Evolutionary conservation across 2,797 vertebrate genomes (phyloP).

Genomic region (Pteronotus mesoamericanus): DNA sequence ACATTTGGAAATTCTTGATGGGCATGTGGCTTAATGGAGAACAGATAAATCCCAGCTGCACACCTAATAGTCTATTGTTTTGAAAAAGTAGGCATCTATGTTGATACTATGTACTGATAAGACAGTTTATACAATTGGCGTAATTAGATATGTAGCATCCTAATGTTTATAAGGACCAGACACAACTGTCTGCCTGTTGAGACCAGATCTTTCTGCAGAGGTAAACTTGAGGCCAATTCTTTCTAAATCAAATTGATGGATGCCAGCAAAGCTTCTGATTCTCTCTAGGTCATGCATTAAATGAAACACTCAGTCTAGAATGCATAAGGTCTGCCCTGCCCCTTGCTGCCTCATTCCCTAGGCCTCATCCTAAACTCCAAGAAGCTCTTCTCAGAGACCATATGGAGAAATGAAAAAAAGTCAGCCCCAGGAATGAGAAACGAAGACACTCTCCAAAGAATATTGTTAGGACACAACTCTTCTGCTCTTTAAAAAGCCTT

Average conservation of each 20-base stretch:
- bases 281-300: neutral
- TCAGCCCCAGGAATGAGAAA: neutral
- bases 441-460: neutral
- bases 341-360: neutral
- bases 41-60: slow-evolving; percentile 17
- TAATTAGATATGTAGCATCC: neutral
- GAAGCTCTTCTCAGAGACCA: neutral
- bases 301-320: neutral
- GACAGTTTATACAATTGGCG: neutral
- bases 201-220: neutral
- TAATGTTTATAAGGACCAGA: neutral
- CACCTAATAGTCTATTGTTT: slow-evolving; percentile 12
- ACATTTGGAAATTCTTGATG: slow-evolving; percentile 25
- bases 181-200: neutral
- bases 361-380: neutral
- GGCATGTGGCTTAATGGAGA: neutral
- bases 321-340: neutral
- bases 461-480: neutral
- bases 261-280: neutral
- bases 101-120: slow-evolving; percentile 8
- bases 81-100: neutral
- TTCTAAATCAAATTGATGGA: slow-evolving; percentile 33
- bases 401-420: neutral
- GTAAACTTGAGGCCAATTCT: neutral
- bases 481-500: neutral